Evolutionary conservation across 2,888 invertebrate species (phyloP), one percentile per base, ranked within the genome.

Genomic region (Acanthosepion lycidas): DNA sequence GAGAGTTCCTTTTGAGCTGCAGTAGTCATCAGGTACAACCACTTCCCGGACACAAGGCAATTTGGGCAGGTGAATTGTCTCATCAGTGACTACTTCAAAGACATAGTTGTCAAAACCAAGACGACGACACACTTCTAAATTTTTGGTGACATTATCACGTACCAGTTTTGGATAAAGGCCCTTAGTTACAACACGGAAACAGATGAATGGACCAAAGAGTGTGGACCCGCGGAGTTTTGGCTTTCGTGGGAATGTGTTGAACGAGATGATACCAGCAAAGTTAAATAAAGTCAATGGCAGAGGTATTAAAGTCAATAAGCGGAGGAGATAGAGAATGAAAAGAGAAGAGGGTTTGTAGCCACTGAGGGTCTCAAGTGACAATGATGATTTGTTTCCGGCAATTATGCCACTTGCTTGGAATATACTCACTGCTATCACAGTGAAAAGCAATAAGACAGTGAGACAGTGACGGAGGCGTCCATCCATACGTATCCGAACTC

Each of bases 281-380:
- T 97, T 97, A 94, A 95, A 96, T 64, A 96, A 95, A 26, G 96
- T 95, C 93, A 96, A 95, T n/a, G 96, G 96, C n/a, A 96, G 94
- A n/a, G 96, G 96, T 48, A 96, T 94, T 26, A 96, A 95, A 26
- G 96, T 95, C 93, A 96, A 94, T 91, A 95, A 95, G 92, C 96
- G 95, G 28, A 96, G 78, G 2, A 95, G 51, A 94, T 96, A 96
- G 51, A 97, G 94, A 3, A 96, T 26, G n/a, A 64, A 53, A 18
- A 92, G 78, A 48, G 59, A 5, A 94, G 94, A 94, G 94, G 94
- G 93, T 95, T 95, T 93, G 49, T 53, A 78, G 51, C 93, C 26
- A 94, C 48, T 51, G 23, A 94, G 64, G 59, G 48, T 18, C 33
- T 94, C 94, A 59, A 48, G 15, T 20, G 59, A 6, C 48, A 59